Conservation (phyloP, 2,888 invertebrate species). For the Lithodes maja region DNA sequence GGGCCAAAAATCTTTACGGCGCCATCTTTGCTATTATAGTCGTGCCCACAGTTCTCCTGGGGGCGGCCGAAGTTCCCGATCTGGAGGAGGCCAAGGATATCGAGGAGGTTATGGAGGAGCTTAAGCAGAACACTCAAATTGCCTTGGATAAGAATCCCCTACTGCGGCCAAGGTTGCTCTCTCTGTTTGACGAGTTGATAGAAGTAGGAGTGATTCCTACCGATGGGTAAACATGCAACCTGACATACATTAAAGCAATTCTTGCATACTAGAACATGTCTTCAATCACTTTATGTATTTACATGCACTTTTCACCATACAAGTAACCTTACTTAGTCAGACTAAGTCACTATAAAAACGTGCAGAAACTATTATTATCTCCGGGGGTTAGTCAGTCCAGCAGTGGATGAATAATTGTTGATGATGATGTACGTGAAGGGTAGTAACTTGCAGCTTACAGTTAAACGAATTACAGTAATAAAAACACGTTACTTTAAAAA, state of each 20-base stretch:
- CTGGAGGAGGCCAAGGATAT: neutral
- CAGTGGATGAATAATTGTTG: no score
- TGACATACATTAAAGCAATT: neutral
- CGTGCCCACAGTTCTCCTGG: neutral
- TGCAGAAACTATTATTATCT: no score
- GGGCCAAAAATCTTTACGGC: neutral
- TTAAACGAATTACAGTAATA: no score
- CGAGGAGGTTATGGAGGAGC: neutral
- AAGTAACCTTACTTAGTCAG: no score
- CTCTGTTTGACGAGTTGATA: neutral
- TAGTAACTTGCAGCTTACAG: no score
- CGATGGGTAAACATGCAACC: neutral
- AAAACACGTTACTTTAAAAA: no score
- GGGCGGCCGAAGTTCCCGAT: neutral
- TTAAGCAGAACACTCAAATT: neutral
- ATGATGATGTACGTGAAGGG: no score
- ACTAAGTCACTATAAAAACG: no score
- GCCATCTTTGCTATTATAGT: neutral
- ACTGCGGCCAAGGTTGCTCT: neutral
- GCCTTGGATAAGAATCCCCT: neutral
- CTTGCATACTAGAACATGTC: neutral
- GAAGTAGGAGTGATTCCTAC: neutral
- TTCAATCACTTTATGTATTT: neutral
- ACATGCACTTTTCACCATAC: no score
- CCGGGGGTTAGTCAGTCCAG: no score